Evolutionary conservation across 2,888 invertebrate species (phyloP).

Genomic region (Athalia rosae): DNA sequence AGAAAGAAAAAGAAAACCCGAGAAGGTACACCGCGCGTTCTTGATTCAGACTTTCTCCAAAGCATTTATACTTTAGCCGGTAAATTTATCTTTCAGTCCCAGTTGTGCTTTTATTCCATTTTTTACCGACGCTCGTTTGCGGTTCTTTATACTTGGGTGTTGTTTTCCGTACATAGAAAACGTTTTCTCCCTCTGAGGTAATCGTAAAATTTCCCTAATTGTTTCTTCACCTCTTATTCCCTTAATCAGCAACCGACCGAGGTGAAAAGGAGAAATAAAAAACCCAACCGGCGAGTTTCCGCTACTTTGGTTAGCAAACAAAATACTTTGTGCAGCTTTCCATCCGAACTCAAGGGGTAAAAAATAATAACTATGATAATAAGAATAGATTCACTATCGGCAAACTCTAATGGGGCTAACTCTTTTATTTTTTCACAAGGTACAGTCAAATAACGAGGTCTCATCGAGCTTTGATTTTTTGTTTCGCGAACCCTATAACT

Average conservation of each 20-base stretch:
- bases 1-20: no score
- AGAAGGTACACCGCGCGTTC: neutral
- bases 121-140: neutral
- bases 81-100: constrained; percentile 4
- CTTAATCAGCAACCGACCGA: constrained; percentile 25
- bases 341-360: neutral
- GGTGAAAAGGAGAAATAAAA: neutral
- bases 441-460: no score
- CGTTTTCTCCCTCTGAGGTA: constrained; percentile 15
- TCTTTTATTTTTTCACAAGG: no score
- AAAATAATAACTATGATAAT: no score
- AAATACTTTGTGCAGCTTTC: constrained; percentile 13
- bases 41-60: neutral
- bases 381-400: no score
- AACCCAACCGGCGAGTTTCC: neutral
- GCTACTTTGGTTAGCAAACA: constrained; percentile 12
- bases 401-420: no score
- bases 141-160: neutral
- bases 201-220: constrained; percentile 20
- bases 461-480: no score
- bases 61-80: neutral
- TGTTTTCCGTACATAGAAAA: neutral
- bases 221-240: constrained; percentile 23
- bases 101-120: constrained; percentile 5
- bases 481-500: no score